A percentile compares a stretch with the other conserved stretches of the same genome.
Conservation (phyloP, 2,888 invertebrate genomes). For the Sinopyrophorus schimmeli region DNA sequence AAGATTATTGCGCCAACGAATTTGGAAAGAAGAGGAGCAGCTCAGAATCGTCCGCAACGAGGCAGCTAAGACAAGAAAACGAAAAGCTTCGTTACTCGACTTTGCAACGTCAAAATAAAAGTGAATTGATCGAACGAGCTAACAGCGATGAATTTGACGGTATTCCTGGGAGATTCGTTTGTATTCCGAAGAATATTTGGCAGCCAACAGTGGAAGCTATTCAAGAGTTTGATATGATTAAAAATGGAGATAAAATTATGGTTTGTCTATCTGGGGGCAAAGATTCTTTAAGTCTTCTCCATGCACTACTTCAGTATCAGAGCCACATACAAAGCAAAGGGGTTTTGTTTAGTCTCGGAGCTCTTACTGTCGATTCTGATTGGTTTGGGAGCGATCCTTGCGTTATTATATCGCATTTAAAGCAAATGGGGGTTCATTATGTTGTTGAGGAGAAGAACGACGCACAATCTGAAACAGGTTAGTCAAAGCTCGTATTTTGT, state of each 20-base stretch:
- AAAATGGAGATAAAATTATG: constrained; percentile 78
- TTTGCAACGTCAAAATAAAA: constrained; percentile 47
- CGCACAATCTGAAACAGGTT: constrained; percentile 41
- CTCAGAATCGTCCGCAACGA: constrained; percentile 47
- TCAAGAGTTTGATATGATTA: constrained; percentile 81
- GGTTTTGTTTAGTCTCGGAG: constrained; percentile 70
- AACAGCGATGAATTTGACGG: constrained; percentile 40
- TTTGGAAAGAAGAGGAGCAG: constrained; percentile 47
- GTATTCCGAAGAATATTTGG: constrained; percentile 80
- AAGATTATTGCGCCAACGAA: constrained; percentile 54
- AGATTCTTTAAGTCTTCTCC: constrained; percentile 81
- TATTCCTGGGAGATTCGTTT: constrained; percentile 66
- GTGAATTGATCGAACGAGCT: constrained; percentile 49
- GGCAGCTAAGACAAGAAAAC: constrained; percentile 42
- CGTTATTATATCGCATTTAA: constrained; percentile 74
- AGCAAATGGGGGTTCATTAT: constrained; percentile 72
- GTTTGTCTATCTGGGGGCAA: constrained; percentile 85
- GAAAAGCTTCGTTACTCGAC: constrained; percentile 47
- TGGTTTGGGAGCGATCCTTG: constrained; percentile 59
- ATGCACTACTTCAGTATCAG: constrained; percentile 83
- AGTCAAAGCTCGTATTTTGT: too few relatives aligned
- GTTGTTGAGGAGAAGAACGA: constrained; percentile 65
- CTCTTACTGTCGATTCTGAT: constrained; percentile 77
- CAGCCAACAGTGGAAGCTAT: constrained; percentile 81
- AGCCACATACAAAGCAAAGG: constrained; percentile 75